Base-by-base conservation (phyloP, 2,797 vertebrate genomes). In the Gobionotothen gibberifrons region DNA sequence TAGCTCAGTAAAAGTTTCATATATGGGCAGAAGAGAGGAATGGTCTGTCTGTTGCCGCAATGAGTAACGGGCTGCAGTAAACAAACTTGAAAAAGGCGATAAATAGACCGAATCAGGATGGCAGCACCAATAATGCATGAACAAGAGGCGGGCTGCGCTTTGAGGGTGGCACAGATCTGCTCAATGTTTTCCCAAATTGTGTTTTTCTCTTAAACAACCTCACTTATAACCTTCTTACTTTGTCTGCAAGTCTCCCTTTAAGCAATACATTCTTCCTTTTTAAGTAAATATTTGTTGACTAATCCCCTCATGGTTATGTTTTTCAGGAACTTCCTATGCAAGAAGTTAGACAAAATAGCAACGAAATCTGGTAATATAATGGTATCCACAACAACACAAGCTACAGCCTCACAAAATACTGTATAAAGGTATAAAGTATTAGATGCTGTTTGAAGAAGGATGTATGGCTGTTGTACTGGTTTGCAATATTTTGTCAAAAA, bases 1-100 rank as follows among this genome's bases (percentile, higher is more conserved):
- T 89, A 90, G 87, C 78, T 84, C 88, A 85, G 91, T 94, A 93
- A 94, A 94, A 87, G 82, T 93, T 94, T 93, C 93, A 93, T 90
- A 90, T 21, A 90, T 21, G 72, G 47, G 76, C 79, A 84, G 86
- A 86, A 76, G 85, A 92, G 91, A 93, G 82, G 72, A 81, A 92
- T 86, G 87, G 85, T 88, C 84, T 88, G 87, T 91, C 92, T 87
- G 79, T 72, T 43, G 72, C 74, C 82, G 90, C 54, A 74, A 54
- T 91, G 91, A 94, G 78, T 92, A 92, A 94, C 65, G 7, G 76
- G 70, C 67, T 16, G 86, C 89, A 84, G 86, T 94, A 93, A 94
- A 94, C 87, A 89, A 91, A 90, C 88, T 79, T 85, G 82, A 88
- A 87, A 90, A 88, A 79, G 85, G 88, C 43, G 49, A 92, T 93